Evolutionary conservation across 1,140 invertebrate genomes (phyloP).

Genomic region (Conopomorpha cramerella): DNA sequence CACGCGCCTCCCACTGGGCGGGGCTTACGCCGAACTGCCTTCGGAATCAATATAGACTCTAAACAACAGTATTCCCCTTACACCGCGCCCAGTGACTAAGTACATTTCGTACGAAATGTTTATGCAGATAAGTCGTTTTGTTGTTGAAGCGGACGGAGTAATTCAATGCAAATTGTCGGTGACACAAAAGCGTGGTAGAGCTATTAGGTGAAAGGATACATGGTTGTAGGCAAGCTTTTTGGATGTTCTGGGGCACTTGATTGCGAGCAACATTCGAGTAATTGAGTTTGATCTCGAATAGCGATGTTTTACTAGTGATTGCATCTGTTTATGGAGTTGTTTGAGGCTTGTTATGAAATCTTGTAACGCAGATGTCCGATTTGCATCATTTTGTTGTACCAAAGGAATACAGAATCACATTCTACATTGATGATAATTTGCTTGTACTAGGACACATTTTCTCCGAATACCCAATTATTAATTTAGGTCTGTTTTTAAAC

Average conservation of each 20-base stretch:
- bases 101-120: conserved; percentile 15
- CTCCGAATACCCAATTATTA: too few species aligned
- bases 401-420: neutral
- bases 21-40: conserved; percentile 42
- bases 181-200: conserved; percentile 37
- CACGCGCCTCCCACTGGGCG: conserved; percentile 59
- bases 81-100: conserved; percentile 2
- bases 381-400: too few species aligned
- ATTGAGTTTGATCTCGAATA: neutral
- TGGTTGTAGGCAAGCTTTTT: conserved; percentile 47
- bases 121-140: conserved; percentile 21
- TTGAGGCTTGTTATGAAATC: too few species aligned
- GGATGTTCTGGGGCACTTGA: conserved; percentile 17
- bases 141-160: conserved; percentile 9
- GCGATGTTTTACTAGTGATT: neutral
- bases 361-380: too few species aligned
- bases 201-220: conserved; percentile 45
- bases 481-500: too few species aligned
- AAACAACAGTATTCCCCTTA: conserved; percentile 33
- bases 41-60: conserved; percentile 52
- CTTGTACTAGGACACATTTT: too few species aligned
- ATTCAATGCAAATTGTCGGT: conserved; percentile 47
- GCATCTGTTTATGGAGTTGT: neutral
- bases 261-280: too few species aligned
- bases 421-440: too few species aligned